Evolutionary conservation across 2,888 invertebrate species (phyloP).

Genomic region (Cerceris ruficornis): DNA sequence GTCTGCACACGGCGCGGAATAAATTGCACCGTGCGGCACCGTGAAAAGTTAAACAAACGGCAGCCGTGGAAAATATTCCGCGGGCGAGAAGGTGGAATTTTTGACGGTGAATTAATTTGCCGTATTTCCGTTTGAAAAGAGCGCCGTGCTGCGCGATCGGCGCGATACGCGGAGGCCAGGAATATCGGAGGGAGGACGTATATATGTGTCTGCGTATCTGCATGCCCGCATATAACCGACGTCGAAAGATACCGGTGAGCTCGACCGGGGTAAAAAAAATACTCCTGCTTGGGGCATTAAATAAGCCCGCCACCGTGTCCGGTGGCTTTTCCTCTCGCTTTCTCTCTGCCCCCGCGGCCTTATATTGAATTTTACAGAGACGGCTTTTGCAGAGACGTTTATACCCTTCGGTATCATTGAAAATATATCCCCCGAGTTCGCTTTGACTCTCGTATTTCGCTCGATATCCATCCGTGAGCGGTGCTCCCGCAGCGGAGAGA

Average conservation of each 20-base stretch:
- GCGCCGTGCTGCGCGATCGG: neutral
- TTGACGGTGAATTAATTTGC: conserved; percentile 51
- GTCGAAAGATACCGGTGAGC: conserved; percentile 1
- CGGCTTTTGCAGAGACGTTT: conserved; percentile 1
- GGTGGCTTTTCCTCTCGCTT: neutral
- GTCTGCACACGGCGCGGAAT: conserved; percentile 12
- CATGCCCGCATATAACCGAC: neutral
- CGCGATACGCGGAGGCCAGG: neutral
- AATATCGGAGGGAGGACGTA: neutral
- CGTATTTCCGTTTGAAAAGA: conserved; percentile 29
- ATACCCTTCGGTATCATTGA: conserved; percentile 42
- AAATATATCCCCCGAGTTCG: conserved; percentile 2
- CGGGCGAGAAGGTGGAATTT: conserved; percentile 7
- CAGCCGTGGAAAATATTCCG: neutral
- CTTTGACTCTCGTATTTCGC: conserved; percentile 36
- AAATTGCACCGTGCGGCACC: conserved; percentile 14
- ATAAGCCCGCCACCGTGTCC: conserved; percentile 7
- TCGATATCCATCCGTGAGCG: conserved; percentile 3
- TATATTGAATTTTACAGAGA: conserved; percentile 28
- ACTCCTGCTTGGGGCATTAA: conserved; percentile 27
- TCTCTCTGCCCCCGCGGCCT: too few species aligned
- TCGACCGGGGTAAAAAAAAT: neutral
- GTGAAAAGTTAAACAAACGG: conserved; percentile 14
- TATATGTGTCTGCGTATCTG: neutral
- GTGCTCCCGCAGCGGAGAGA: neutral